Percentiles rank a stretch among this genome's conserved stretches.
These are phyloP conservation scores for Isichthys henryi DNA, from an alignment of 2,113 vertebrate species.

Conservation along the genomic window DNA sequence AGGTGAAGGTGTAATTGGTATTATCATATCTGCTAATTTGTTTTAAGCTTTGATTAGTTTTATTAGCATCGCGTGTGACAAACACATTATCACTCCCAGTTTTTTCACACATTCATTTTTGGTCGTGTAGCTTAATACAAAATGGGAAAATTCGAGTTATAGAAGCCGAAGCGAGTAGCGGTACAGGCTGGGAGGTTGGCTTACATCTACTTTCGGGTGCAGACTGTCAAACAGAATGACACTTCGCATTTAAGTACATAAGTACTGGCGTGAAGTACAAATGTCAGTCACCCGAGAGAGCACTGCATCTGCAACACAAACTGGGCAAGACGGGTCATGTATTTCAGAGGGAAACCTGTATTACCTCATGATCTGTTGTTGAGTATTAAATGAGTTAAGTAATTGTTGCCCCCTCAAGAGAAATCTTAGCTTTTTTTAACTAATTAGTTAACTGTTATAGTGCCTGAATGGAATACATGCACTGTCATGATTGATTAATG, in stretches of 20 bases:
- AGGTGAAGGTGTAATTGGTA: not conserved
- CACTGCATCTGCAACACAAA: not conserved
- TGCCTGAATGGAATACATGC: no score
- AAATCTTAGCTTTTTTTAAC: no score
- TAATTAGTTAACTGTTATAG: no score
- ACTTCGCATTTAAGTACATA: not conserved
- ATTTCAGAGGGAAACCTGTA: no score
- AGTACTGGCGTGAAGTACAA: not conserved
- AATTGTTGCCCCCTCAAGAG: no score
- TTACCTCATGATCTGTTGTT: no score
- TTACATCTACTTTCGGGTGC: not conserved
- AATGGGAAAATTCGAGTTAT: not conserved
- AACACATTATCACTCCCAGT: not conserved
- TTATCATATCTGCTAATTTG: not conserved
- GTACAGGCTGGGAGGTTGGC: not conserved
- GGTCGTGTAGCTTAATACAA: not conserved
- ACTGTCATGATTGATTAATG: no score
- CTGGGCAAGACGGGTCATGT: not conserved
- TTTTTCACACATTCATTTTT: not conserved
- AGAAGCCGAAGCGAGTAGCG: not conserved
- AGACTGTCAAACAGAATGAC: not conserved
- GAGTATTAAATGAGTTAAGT: no score
- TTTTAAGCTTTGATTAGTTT: not conserved
- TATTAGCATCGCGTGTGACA: not conserved
- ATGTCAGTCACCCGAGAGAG: not conserved